Evolutionary conservation across 2,888 invertebrate genomes (phyloP).

Genomic region (Lepas anatifera): DNA sequence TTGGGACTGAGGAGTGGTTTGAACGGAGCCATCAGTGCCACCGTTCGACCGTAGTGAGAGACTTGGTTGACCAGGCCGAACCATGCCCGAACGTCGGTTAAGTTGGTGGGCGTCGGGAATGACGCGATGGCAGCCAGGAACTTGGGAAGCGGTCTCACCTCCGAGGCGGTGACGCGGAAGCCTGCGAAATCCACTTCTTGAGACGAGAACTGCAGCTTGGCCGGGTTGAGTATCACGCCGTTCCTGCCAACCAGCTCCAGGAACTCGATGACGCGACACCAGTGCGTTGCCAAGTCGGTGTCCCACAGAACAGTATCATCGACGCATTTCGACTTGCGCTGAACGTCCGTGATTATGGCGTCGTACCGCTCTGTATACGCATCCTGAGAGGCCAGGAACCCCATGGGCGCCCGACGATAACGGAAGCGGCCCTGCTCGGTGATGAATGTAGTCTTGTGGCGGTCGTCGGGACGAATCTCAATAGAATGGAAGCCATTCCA

Average conservation of each 20-base stretch:
- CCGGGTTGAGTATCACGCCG: slow-evolving; percentile 15
- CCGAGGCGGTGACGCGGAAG: slow-evolving; percentile 4
- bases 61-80: no score
- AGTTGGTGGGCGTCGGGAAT: slow-evolving; percentile 5
- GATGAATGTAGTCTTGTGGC: slow-evolving; percentile 4
- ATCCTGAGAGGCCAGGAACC: slow-evolving; percentile 13
- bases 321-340: slow-evolving; percentile 13
- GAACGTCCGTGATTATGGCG: slow-evolving; percentile 11
- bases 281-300: slow-evolving; percentile 6
- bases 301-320: slow-evolving; percentile 16
- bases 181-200: slow-evolving; percentile 11
- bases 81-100: no score
- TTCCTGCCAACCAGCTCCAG: slow-evolving; percentile 2
- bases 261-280: slow-evolving; percentile 14
- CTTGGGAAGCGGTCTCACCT: slow-evolving; percentile 13
- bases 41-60: no score
- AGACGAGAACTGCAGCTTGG: slow-evolving; percentile 13
- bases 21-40: no score
- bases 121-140: slow-evolving; percentile 6
- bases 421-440: slow-evolving; percentile 6
- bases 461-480: background rate
- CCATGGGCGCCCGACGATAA: slow-evolving; percentile 9
- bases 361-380: slow-evolving; percentile 6
- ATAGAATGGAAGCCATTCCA: slow-evolving; percentile 14
- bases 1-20: no score